Percentiles rank a stretch among this genome's conserved stretches.
Conservation (phyloP, 2,113 vertebrate genomes). For the Gymnocephalus cernua region DNA sequence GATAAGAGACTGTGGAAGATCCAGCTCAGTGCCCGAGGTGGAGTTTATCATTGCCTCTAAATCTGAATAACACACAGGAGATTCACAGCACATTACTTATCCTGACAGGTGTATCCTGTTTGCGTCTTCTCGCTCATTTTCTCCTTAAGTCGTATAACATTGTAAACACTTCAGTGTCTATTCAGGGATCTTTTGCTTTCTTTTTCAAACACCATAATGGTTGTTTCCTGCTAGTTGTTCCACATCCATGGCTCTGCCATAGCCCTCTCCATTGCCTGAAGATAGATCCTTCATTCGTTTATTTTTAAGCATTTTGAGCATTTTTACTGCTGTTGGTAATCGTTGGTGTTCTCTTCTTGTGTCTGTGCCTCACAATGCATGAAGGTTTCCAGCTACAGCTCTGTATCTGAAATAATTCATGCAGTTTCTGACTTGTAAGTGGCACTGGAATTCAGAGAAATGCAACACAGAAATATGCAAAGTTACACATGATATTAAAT, state of each 20-base stretch:
- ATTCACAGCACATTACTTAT: slow-evolving; percentile 21
- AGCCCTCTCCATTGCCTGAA: not conserved
- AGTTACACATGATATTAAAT: not conserved
- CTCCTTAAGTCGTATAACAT: not conserved
- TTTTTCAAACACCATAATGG: not conserved
- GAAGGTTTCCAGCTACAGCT: not conserved
- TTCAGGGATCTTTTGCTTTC: not conserved
- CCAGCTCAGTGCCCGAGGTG: slow-evolving; percentile 14
- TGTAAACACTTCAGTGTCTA: slow-evolving; percentile 18
- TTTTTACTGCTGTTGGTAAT: too few species aligned
- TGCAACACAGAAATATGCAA: not conserved
- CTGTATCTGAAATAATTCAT: not conserved
- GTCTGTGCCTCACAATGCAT: not conserved
- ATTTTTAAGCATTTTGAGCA: not conserved
- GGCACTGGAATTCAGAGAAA: not conserved
- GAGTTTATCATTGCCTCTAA: slow-evolving; percentile 49
- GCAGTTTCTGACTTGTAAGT: not conserved
- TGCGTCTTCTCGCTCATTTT: slow-evolving; percentile 3
- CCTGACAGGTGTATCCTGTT: slow-evolving; percentile 7
- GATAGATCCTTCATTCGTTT: not conserved
- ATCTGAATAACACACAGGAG: slow-evolving; percentile 44
- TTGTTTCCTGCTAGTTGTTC: slow-evolving; percentile 5
- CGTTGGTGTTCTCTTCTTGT: not conserved
- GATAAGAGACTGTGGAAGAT: slow-evolving; percentile 40
- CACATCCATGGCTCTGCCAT: not conserved